Conservation (phyloP, 2,797 vertebrate species). For the Sebastes matsubarae region DNA sequence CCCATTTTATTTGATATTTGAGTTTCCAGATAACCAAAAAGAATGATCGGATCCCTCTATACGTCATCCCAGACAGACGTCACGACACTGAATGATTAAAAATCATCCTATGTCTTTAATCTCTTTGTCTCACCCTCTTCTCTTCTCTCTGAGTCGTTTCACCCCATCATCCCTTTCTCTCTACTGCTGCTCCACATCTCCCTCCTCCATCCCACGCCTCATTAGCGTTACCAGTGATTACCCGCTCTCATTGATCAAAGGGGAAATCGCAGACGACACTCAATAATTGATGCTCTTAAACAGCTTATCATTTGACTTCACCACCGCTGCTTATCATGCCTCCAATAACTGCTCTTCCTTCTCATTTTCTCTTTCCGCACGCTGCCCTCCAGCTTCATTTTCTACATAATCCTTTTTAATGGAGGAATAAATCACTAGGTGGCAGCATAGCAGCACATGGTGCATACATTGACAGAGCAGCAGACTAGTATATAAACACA, state of each 20-base stretch:
- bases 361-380: neutral
- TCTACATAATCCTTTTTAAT: constrained; percentile 13
- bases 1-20: neutral
- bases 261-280: constrained; percentile 31
- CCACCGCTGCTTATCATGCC: neutral
- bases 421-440: constrained; percentile 66
- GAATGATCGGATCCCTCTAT: neutral
- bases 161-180: neutral
- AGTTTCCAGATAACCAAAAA: neutral
- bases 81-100: neutral
- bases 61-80: neutral
- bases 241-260: constrained; percentile 46
- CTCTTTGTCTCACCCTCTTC: neutral
- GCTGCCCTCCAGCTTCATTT: neutral
- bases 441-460: constrained; percentile 74
- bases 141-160: neutral
- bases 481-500: neutral
- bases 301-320: constrained; percentile 20
- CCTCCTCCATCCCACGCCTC: constrained; percentile 41
- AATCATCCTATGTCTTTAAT: neutral
- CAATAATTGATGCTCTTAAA: constrained; percentile 62
- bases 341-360: neutral
- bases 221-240: constrained; percentile 53
- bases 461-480: constrained; percentile 23
- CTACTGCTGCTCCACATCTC: neutral